phyloP scores from a whole-genome alignment of 2,113 vertebrate genomes.

The Corythornis madagascariensis region DNA sequence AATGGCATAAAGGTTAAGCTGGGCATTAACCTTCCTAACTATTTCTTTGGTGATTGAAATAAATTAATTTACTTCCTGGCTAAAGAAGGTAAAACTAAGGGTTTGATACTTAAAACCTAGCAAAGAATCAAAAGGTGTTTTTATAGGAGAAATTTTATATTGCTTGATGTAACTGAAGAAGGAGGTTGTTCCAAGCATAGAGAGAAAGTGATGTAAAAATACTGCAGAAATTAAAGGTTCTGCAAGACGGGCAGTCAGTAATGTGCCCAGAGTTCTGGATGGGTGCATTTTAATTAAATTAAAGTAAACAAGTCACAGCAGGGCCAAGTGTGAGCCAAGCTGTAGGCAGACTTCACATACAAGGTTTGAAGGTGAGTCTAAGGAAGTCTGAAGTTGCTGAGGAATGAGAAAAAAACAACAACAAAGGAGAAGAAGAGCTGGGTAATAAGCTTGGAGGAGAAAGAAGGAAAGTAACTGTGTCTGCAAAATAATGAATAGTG shows the following conservation, averaged over 20 bases:
- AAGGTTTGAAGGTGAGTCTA: constrained; percentile 48
- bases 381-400: constrained; percentile 11
- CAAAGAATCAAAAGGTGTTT: not conserved
- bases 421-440: not conserved
- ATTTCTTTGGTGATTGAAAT: not conserved
- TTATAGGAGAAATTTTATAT: not conserved
- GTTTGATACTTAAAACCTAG: not conserved
- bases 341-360: not conserved
- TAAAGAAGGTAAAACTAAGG: not conserved
- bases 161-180: not conserved
- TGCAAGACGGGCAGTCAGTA: not conserved
- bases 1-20: not conserved
- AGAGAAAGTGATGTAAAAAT: not conserved
- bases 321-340: constrained; percentile 17
- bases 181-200: not conserved
- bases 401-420: not conserved
- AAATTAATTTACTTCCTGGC: not conserved
- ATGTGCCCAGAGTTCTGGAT: not conserved
- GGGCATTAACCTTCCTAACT: not conserved
- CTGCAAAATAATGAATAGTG: not conserved
- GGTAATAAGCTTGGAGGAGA: not conserved
- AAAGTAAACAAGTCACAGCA: constrained; percentile 60
- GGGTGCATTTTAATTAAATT: constrained; percentile 66
- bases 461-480: not conserved
- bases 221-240: constrained; percentile 24